Percentiles rank a stretch among this genome's conserved stretches.
Evolutionary conservation across 2,888 invertebrate species (phyloP).

Genomic region (Orchestes rusci): DNA sequence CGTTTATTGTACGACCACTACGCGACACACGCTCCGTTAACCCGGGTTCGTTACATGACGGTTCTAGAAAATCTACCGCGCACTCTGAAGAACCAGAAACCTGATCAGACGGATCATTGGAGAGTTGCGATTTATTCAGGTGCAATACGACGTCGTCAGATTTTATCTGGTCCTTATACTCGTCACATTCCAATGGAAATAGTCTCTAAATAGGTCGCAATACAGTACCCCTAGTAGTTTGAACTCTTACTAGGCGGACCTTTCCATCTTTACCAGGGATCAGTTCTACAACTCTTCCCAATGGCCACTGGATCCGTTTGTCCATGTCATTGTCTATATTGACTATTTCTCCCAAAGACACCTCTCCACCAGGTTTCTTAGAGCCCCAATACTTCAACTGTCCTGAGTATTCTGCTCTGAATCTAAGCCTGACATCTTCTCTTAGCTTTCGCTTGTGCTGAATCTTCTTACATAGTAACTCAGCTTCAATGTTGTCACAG

Average conservation of each 20-base stretch:
- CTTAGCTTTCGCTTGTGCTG: constrained; percentile 24
- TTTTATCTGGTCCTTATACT: neutral
- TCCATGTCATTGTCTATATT: constrained; percentile 17
- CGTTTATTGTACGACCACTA: neutral
- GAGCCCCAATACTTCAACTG: constrained; percentile 8
- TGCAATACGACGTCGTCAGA: neutral
- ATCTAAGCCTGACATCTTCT: constrained; percentile 26
- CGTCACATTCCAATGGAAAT: constrained; percentile 27
- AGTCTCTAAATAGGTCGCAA: constrained; percentile 17
- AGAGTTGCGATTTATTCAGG: neutral
- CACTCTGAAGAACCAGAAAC: too few relatives aligned
- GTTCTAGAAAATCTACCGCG: neutral
- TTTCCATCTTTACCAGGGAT: constrained; percentile 19
- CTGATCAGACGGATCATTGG: too few relatives aligned
- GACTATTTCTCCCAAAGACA: constrained; percentile 15
- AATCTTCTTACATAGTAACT: constrained; percentile 18
- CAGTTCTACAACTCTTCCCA: constrained; percentile 19
- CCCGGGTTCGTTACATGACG: neutral
- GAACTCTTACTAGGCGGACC: constrained; percentile 15
- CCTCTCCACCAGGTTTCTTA: constrained; percentile 5
- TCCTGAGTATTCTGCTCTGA: constrained; percentile 26
- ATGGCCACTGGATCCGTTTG: constrained; percentile 28
- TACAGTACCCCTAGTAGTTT: constrained; percentile 12
- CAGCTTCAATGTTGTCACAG: constrained; percentile 22
- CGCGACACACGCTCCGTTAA: neutral